Evolutionary conservation across 2,113 vertebrate species (phyloP).

Genomic region (Neogobius melanostomus): DNA sequence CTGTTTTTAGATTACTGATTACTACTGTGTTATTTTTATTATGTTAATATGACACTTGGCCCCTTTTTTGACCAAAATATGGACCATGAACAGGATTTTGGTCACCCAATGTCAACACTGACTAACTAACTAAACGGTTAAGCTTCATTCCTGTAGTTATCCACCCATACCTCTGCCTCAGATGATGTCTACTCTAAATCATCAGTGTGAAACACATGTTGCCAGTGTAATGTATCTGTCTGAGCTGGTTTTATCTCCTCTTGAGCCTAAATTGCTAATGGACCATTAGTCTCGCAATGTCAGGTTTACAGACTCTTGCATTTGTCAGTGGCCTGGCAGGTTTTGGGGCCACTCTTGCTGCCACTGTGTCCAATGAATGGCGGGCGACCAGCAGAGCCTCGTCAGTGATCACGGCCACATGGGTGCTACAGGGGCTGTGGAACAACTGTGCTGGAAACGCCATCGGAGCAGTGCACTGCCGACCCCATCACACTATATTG

Average conservation of each 20-base stretch:
- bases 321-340: conserved; percentile 84
- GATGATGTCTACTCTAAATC: conserved; percentile 60
- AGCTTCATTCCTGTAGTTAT: conserved; percentile 23
- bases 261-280: conserved; percentile 24
- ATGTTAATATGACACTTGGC: conserved; percentile 66
- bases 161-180: conserved; percentile 28
- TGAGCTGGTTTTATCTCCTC: conserved; percentile 33
- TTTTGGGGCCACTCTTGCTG: conserved; percentile 83
- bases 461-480: conserved; percentile 89
- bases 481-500: conserved; percentile 86
- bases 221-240: conserved; percentile 63
- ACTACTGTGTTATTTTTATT: conserved; percentile 46
- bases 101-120: conserved; percentile 11
- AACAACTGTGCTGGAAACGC: conserved; percentile 94
- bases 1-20: conserved; percentile 60
- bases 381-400: conserved; percentile 89
- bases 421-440: conserved; percentile 95
- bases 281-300: conserved; percentile 70
- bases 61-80: conserved; percentile 25
- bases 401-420: conserved; percentile 92
- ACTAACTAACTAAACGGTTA: conserved; percentile 60
- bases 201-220: conserved; percentile 73
- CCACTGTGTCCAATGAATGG: conserved; percentile 91
- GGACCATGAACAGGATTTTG: conserved; percentile 2
- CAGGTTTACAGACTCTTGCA: conserved; percentile 84